Percentiles rank a stretch among this genome's conserved stretches.
These are phyloP conservation scores for Macrosiphum euphorbiae DNA, from an alignment of 2,888 invertebrate species.

Conservation along the genomic window DNA sequence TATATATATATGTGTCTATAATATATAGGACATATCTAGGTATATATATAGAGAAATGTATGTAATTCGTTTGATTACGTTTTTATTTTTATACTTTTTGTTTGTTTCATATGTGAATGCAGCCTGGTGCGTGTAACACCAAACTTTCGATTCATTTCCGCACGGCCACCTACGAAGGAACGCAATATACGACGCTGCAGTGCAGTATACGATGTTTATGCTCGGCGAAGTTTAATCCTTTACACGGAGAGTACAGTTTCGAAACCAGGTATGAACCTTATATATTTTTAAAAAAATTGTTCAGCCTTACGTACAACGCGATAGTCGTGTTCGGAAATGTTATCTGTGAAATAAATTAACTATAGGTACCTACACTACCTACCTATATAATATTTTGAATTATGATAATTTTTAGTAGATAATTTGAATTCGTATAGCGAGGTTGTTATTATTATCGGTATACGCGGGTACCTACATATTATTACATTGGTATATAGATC, in stretches of 20 bases:
- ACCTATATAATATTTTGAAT: not conserved
- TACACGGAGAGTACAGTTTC: not conserved
- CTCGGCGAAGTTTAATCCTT: not conserved
- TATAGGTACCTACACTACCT: not conserved
- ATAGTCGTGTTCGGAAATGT: not conserved
- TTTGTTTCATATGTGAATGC: not conserved
- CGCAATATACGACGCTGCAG: not conserved
- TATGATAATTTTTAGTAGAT: not conserved
- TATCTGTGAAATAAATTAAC: not conserved
- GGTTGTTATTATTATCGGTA: not conserved
- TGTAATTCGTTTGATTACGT: not conserved
- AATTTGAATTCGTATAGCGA: not conserved
- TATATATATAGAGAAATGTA: not conserved
- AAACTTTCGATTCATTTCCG: constrained; percentile 31
- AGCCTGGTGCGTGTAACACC: not conserved
- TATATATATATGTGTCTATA: not conserved
- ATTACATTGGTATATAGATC: not conserved
- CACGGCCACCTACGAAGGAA: not conserved
- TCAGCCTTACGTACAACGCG: not conserved
- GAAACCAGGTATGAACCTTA: not conserved
- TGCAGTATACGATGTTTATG: not conserved
- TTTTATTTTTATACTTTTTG: not conserved
- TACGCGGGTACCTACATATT: not conserved
- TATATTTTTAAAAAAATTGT: not conserved
- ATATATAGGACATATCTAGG: not conserved